Evolutionary conservation across 2,888 invertebrate species (phyloP), one percentile per base, ranked within the genome.

Genomic region (Dynastes tityus): DNA sequence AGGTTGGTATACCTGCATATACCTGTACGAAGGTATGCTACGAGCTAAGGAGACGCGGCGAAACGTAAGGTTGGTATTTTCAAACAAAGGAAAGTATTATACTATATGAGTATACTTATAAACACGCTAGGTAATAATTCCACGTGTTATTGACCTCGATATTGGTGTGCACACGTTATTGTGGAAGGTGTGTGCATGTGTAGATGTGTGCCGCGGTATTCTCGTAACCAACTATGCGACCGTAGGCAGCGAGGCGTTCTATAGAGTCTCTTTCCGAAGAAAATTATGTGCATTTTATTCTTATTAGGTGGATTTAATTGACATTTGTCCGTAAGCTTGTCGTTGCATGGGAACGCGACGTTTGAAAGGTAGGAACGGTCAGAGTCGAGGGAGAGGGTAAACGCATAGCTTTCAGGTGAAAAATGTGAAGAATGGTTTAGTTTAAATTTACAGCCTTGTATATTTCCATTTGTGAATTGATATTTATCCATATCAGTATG

Each of bases 141-240:
- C 45, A 73, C 16, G 73, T 74, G 73, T 74, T 74, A 74, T 74
- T 74, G 73, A 74, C 73, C 73, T 74, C 73, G 73, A 74, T 74
- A 74, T 61, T 61, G 49, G 61, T 9, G 65, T 40, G 16, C 37
- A 6, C 55, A 70, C 32, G 70, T 55, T 37, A 16, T 55, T 32
- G 22, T 58, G 22, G 8, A 16, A 16, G 22, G 55, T 27, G 45
- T 45, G 45, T 45, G 45, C 45, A 45, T 45, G 45, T 45, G 45
- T 45, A 45, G 45, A 45, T 45, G 45, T 11, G 55, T 6, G 22
- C 40, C 11, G 22, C 51, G 53, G 51, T 61, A 61, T 74, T 74
- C 61, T 74, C 45, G 11, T 68, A 68, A 11, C 65, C 40, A 37
- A 40, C 49, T 29, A 32, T 63, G 63, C 27, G 61, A 27, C 29